A percentile compares a stretch with the other conserved stretches of the same genome.
Conservation (phyloP, 2,113 vertebrate species). For the Pluvialis apricaria region DNA sequence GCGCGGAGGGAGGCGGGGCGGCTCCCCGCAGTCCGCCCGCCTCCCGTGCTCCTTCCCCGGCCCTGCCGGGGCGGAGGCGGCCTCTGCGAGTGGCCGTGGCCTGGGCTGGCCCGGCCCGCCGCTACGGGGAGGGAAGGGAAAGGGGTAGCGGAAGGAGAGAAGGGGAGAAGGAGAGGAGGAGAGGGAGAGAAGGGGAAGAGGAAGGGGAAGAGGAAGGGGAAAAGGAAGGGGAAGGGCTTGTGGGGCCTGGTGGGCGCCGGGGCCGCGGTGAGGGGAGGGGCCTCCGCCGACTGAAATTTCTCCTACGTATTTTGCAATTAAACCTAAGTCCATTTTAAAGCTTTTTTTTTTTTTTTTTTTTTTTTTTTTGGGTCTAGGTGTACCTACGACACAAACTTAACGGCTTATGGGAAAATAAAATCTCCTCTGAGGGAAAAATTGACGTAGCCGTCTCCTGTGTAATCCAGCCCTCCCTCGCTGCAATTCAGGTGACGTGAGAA, state of each 20-base stretch:
- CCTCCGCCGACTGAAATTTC: rapidly evolving
- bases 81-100: rapidly evolving
- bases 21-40: rapidly evolving
- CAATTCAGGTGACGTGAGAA: not conserved
- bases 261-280: rapidly evolving
- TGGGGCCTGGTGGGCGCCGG: not conserved
- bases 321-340: not conserved
- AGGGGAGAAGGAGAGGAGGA: too few relatives aligned
- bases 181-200: too few relatives aligned
- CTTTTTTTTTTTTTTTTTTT: rapidly evolving
- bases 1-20: not conserved
- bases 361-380: not conserved
- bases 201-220: too few relatives aligned
- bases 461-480: too few relatives aligned
- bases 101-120: rapidly evolving
- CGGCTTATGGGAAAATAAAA: not conserved
- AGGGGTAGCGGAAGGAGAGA: too few relatives aligned
- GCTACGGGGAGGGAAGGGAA: too few relatives aligned
- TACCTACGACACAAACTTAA: not conserved
- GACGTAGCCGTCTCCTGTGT: not conserved
- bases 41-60: rapidly evolving
- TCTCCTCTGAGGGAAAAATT: not conserved
- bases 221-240: too few relatives aligned
- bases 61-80: rapidly evolving
- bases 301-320: not conserved